Percentiles rank a stretch among this genome's conserved stretches.
These are phyloP conservation scores for Drosophila heteroneura DNA, from an alignment of 2,888 invertebrate genomes.

Conservation along the genomic window DNA sequence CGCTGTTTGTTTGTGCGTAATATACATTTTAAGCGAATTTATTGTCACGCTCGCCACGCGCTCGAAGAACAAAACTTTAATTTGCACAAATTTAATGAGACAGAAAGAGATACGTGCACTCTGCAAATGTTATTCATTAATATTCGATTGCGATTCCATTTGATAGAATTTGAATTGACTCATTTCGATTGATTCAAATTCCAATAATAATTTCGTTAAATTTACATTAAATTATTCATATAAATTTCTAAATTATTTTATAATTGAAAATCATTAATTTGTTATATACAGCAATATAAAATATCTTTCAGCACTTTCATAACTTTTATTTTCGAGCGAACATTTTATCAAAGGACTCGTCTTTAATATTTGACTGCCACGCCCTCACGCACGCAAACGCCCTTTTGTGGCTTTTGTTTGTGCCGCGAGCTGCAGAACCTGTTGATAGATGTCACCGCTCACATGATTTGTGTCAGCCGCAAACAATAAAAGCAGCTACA, in stretches of 20 bases:
- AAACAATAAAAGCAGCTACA: constrained; percentile 20
- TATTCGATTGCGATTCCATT: background rate
- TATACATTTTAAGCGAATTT: constrained; percentile 41
- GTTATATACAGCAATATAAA: background rate
- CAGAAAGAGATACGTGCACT: background rate
- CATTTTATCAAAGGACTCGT: constrained; percentile 2
- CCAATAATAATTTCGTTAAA: background rate
- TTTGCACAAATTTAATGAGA: background rate
- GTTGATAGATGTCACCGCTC: constrained; percentile 62
- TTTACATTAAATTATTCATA: background rate
- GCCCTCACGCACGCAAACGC: background rate
- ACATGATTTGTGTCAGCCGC: constrained; percentile 60
- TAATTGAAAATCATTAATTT: too few species aligned
- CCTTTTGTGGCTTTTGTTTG: constrained; percentile 28
- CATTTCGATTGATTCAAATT: background rate
- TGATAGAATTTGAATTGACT: background rate
- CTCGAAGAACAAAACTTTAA: background rate
- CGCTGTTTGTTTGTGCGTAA: constrained; percentile 8
- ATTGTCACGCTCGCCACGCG: constrained; percentile 34
- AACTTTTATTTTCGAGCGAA: background rate
- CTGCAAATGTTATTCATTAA: background rate
- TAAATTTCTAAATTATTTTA: too few species aligned
- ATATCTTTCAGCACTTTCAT: background rate
- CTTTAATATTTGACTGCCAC: constrained; percentile 29
- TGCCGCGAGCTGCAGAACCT: constrained; percentile 32